Evolutionary conservation across 2,888 invertebrate genomes (phyloP), one percentile per base, ranked within the genome.

Genomic region (Torymus texanus): DNA sequence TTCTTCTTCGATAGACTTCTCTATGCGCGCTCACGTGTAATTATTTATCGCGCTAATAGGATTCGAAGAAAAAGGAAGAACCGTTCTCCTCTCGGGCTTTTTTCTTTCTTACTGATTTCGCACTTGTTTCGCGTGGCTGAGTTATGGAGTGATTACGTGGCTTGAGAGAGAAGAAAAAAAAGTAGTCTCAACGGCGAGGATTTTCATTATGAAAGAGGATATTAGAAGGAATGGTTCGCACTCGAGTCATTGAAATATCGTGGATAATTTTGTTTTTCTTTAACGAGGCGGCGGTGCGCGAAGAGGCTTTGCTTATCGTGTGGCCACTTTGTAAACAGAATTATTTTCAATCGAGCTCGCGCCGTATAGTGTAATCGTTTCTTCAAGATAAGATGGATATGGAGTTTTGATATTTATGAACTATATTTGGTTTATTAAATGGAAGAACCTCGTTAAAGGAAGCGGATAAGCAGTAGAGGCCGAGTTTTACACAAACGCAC

Each of bases 31-130:
- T 55, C 41, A 24, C 29, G 58, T 18, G 58, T 65, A 75, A 79
- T 79, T 79, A 75, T 65, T 79, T 79, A 75, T 75, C 70, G 51
- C n/a, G 21, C 29, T 68, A 73, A 78, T 73, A 63, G 67, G 29
- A 24, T 51, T 62, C 51, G 14, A 14, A 18, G 18, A 53, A 53
- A 8, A 41, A 41, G 41, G 8, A 41, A 8, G 2, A 29, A 29
- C 11, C 53, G 16, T 59, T 41, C n/a, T 58, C 8, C 16, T 24
- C 21, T 21, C 21, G 21, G 21, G 1, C 21, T 21, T 21, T 50
- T 24, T n/a, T 16, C 14, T 29, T 29, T 18, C 29, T 55, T 16
- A 2, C 58, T 3, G n/a, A 16, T 56, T 13, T 41, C 51, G 12
- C 51, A 16, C 50, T 65, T 58, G 14, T 53, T 65, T 65, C 41